phyloP scores from a whole-genome alignment of 2,797 vertebrate species.

The Acipenser ruthenus region DNA sequence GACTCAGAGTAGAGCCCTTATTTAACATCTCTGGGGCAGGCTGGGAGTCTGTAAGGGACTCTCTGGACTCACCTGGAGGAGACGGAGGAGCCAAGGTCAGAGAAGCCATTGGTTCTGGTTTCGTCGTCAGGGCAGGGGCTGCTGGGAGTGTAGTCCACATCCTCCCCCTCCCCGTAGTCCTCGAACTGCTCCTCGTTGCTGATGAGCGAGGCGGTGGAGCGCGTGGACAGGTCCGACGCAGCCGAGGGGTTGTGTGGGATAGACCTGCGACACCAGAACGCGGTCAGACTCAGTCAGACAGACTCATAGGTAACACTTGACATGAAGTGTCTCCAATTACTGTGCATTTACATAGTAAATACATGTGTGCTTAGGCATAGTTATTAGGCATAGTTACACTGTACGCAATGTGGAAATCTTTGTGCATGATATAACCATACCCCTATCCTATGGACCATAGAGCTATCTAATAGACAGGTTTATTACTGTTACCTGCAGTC shows the following conservation, averaged over 20 bases:
- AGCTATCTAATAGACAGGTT: too few relatives aligned
- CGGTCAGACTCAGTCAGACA: too few relatives aligned
- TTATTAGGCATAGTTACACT: too few relatives aligned
- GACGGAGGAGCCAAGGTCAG: constrained; percentile 89
- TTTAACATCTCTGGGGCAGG: not conserved
- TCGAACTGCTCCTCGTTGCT: constrained; percentile 96
- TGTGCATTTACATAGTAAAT: too few relatives aligned
- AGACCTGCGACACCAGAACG: constrained; percentile 47
- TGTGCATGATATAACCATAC: too few relatives aligned
- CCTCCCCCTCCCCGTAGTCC: constrained; percentile 90
- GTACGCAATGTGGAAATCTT: too few relatives aligned
- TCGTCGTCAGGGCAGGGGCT: constrained; percentile 87
- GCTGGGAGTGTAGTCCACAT: constrained; percentile 80
- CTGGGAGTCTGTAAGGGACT: not conserved
- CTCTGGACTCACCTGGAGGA: constrained; percentile 72
- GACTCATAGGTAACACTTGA: too few relatives aligned
- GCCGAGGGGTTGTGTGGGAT: constrained; percentile 69
- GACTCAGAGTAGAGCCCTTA: too few relatives aligned
- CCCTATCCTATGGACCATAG: too few relatives aligned
- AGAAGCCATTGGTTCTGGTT: constrained; percentile 77
- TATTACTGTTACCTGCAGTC: too few relatives aligned
- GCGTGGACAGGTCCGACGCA: constrained; percentile 79
- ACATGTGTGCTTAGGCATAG: too few relatives aligned
- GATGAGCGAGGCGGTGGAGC: constrained; percentile 78
- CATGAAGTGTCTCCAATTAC: too few relatives aligned